Base-by-base conservation (phyloP, 35 echinoderm and acorn worm species). In the Strongylocentrotus purpuratus region DNA sequence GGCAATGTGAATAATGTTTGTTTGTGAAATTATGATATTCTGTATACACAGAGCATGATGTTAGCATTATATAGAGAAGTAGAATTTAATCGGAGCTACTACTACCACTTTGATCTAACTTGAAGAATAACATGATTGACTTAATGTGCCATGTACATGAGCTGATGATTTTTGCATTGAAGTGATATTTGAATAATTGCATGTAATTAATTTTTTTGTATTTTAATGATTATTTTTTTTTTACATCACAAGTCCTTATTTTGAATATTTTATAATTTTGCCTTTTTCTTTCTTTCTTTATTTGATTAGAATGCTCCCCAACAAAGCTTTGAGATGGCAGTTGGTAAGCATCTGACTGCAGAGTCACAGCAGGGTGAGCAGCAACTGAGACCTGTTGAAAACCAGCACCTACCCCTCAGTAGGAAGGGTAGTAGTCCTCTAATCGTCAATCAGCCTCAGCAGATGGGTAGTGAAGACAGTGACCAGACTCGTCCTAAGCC, bases 321-420 rank as follows among this genome's bases (percentile, higher is more conserved):
- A 47, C 45, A 93, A 58, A 93, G 91, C 31, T 93, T 93, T 93
- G 91, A 93, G 91, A 93, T 93, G 45, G 91, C 48, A 5, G 48
- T 58, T 93, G 48, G 33, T 32, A 46, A 89, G 32, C 32, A 46
- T 4, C 87, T 89, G 7, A 46, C 32, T 18, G 32, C 87, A 46
- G 87, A 89, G 87, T 3, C 32, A n/a, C 45, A 33, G 32, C 87
- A 33, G n/a, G 33, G 33, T 89, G 87, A 93, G 33, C 91, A 93
- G n/a, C 91, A 93, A 32, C 48, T 93, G 91, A 33, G 46, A 58
- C 91, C 91, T 32, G 11, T 32, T 11, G 91, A 93, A 4, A 93
- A 93, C 91, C 91, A 93, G 48, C 91, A 93, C 48, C 45, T 32
- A 33, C 91, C 91, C 48, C 91, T 93, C 32, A 48, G n/a, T 28